Evolutionary conservation across 2,797 vertebrate genomes (phyloP), one percentile per base, ranked within the genome.

Genomic region (Tokudaia muenninki): DNA sequence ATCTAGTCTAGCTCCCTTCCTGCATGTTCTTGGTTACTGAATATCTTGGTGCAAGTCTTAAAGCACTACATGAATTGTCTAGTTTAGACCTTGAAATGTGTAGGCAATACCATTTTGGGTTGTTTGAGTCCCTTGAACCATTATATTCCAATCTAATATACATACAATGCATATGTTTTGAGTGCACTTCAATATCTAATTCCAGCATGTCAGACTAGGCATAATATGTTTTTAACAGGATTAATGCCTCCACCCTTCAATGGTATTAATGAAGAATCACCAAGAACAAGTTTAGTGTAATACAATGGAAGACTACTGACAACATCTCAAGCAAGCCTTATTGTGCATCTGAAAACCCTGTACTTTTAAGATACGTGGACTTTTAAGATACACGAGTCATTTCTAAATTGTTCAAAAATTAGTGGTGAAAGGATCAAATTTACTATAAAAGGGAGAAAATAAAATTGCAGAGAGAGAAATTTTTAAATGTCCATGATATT

Each of bases 141-240:
- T 41, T 92, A 79, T n/a, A 83, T 16, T 13, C 24, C 47, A 94
- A 72, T 31, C 59, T 3, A 92, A 50, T 6, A 82, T 77, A 63
- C 50, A 67, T 70, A 24, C 29, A 44, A 92, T 57, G 6, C 55
- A 84, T 82, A 52, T 82, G 41, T 16, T 92, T 78, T 44, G 22
- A 93, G 57, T 70, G 22, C 0, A 59, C 84, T 77, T 97, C 34
- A 81, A 81, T 3, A 84, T 61, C 59, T 90, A 86, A 94, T 81
- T 90, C 31, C 0, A 93, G 72, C 59, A 19, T 94, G 19, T 78
- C 84, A 52, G 8, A 55, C 29, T 93, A 93, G 19, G 55, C 59
- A 41, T 65, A 50, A 41, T 52, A 79, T 70, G 79, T 12, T 31
- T 83, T 84, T 72, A 83, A 59, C 12, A 77, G 17, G 3, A 44